Evolutionary conservation across 1,140 invertebrate species (phyloP).

Genomic region (Heterodera carotae): DNA sequence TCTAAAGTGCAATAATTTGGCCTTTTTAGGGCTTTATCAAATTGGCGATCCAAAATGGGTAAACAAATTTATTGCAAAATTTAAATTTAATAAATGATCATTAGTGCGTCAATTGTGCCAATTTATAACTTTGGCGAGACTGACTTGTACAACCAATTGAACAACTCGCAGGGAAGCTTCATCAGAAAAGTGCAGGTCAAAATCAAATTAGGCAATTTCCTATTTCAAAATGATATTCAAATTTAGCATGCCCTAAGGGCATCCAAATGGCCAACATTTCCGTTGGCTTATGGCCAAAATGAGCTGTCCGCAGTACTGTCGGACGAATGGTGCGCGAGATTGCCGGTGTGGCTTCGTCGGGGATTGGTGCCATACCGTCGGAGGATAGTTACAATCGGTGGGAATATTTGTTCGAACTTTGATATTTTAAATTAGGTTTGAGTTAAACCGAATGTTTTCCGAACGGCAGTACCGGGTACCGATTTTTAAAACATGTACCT

Average conservation of each 20-base stretch:
- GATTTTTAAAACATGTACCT: no score
- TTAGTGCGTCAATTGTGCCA: conserved; percentile 70
- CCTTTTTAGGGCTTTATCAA: conserved; percentile 18
- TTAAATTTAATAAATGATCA: conserved; percentile 74
- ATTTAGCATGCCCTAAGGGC: conserved; percentile 13
- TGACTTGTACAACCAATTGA: conserved; percentile 65
- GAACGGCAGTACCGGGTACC: no score
- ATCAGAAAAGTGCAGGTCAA: conserved; percentile 20
- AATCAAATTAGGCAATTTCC: neutral
- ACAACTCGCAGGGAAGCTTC: conserved; percentile 22
- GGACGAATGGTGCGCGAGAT: conserved; percentile 7
- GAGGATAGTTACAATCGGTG: conserved; percentile 15
- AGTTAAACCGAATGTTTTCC: no score
- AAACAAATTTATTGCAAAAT: neutral
- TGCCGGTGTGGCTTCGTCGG: conserved; percentile 5
- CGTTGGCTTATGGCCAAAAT: conserved; percentile 21
- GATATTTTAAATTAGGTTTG: no score
- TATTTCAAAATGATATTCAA: neutral
- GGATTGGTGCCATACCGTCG: conserved; percentile 14
- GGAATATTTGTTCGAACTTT: neutral
- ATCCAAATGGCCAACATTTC: conserved; percentile 13
- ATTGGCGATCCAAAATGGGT: conserved; percentile 24
- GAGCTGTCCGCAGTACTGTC: conserved; percentile 12
- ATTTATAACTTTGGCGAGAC: conserved; percentile 68
- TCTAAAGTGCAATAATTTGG: neutral